Conservation (phyloP, 1,140 invertebrate genomes). For the Drosophila kikkawai region DNA sequence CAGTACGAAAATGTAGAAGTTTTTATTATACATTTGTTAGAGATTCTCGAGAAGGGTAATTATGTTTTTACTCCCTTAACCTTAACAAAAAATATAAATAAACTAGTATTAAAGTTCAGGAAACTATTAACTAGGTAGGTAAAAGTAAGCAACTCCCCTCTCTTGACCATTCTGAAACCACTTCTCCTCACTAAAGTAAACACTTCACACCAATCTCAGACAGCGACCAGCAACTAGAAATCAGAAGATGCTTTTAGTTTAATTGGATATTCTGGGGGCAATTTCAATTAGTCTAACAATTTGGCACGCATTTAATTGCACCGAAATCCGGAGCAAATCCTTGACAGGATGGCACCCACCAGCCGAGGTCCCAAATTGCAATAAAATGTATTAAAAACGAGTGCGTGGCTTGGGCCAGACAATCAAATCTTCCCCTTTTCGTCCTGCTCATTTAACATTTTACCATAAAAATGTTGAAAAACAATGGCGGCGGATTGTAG, state of each 20-base stretch:
- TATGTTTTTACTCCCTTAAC: not conserved
- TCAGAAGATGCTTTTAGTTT: constrained; percentile 58
- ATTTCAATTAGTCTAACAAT: constrained; percentile 76
- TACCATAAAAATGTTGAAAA: constrained; percentile 78
- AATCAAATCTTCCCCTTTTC: constrained; percentile 40
- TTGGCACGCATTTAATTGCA: constrained; percentile 76
- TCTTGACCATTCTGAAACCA: not conserved
- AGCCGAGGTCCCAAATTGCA: constrained; percentile 57
- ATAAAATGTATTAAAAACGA: constrained; percentile 82
- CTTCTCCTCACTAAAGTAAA: constrained; percentile 5
- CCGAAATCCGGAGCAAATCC: constrained; percentile 43
- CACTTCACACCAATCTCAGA: constrained; percentile 35
- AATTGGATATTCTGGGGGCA: constrained; percentile 64
- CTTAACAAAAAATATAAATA: not conserved
- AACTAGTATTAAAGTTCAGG: not conserved
- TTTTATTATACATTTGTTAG: not conserved
- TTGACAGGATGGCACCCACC: constrained; percentile 27
- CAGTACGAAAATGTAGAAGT: no score
- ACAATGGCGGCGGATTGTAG: constrained; percentile 38
- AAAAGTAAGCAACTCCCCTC: not conserved
- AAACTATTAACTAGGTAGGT: not conserved
- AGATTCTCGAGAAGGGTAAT: fast-evolving
- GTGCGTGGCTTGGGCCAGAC: constrained; percentile 50
- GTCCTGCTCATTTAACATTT: constrained; percentile 68
- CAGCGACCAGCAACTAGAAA: constrained; percentile 29